Evolutionary conservation across 2,888 invertebrate species (phyloP).

Genomic region (Cheiracanthium punctorium): DNA sequence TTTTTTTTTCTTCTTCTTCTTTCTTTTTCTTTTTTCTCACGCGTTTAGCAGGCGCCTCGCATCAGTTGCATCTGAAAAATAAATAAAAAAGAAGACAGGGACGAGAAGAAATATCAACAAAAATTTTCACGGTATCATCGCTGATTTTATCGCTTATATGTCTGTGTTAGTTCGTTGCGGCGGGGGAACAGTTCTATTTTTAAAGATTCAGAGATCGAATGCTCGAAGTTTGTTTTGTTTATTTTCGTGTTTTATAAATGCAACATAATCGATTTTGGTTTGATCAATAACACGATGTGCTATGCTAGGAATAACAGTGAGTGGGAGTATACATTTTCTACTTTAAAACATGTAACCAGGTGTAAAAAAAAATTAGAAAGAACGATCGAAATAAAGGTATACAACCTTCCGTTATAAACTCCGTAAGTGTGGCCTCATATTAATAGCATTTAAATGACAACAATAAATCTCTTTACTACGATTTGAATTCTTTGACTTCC

Average conservation of each 20-base stretch:
- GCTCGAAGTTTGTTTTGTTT: neutral
- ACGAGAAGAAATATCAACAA: conserved; percentile 66
- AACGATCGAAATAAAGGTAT: too few relatives aligned
- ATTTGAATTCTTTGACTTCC: too few relatives aligned
- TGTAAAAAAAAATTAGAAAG: too few relatives aligned
- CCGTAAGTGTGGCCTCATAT: too few relatives aligned
- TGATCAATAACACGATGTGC: too few relatives aligned
- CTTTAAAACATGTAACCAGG: too few relatives aligned
- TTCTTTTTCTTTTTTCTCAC: conserved; percentile 14
- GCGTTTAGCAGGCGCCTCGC: conserved; percentile 23
- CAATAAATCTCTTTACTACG: too few relatives aligned
- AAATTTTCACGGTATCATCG: conserved; percentile 70
- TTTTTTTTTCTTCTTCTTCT: conserved; percentile 14
- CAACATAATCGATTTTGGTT: too few relatives aligned
- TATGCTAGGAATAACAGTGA: too few relatives aligned
- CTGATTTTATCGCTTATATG: conserved; percentile 68
- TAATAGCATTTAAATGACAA: too few relatives aligned
- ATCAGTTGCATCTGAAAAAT: conserved; percentile 50
- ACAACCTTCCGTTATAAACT: too few relatives aligned
- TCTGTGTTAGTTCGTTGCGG: conserved; percentile 64
- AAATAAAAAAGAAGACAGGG: conserved; percentile 53
- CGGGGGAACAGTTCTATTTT: conserved; percentile 56
- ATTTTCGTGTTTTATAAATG: conserved; percentile 22
- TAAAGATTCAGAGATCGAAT: conserved; percentile 18
- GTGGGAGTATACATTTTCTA: too few relatives aligned